Conservation (phyloP, 2,113 vertebrate species). For the Osmerus eperlanus region DNA sequence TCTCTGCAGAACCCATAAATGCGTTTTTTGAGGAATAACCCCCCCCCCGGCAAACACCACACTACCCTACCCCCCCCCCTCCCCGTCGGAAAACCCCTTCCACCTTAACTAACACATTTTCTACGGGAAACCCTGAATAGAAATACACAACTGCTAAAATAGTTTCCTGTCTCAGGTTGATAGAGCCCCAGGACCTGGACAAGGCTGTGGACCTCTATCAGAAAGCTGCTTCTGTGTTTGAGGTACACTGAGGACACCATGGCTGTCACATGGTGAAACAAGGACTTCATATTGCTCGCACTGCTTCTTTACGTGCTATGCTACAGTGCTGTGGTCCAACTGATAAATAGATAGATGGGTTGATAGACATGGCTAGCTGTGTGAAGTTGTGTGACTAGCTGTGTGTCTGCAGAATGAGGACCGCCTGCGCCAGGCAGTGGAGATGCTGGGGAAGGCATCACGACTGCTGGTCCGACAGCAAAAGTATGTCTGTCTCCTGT, state of each 20-base stretch:
- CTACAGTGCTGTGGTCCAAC: no score
- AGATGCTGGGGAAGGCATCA: conserved; percentile 92
- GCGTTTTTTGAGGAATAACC: no score
- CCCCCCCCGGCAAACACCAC: no score
- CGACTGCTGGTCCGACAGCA: conserved; percentile 89
- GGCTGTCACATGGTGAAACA: not conserved
- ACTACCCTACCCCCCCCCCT: no score
- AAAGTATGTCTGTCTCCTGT: conserved; percentile 68
- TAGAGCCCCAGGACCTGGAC: conserved; percentile 88
- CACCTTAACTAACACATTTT: no score
- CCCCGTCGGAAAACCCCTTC: no score
- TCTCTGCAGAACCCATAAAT: no score
- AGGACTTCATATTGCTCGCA: no score
- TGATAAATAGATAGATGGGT: no score
- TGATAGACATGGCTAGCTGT: no score
- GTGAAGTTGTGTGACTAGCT: not conserved
- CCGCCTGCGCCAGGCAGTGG: conserved; percentile 90
- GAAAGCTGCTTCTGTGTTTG: conserved; percentile 94
- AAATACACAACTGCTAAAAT: not conserved
- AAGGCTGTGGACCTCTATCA: conserved; percentile 98
- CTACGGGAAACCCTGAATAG: no score
- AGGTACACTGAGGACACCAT: conserved; percentile 69
- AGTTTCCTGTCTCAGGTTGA: conserved; percentile 75
- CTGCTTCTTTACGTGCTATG: no score
- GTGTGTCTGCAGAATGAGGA: conserved; percentile 84